Base-by-base conservation (phyloP, 2,888 invertebrate species). In the Eucera pruinosa region DNA sequence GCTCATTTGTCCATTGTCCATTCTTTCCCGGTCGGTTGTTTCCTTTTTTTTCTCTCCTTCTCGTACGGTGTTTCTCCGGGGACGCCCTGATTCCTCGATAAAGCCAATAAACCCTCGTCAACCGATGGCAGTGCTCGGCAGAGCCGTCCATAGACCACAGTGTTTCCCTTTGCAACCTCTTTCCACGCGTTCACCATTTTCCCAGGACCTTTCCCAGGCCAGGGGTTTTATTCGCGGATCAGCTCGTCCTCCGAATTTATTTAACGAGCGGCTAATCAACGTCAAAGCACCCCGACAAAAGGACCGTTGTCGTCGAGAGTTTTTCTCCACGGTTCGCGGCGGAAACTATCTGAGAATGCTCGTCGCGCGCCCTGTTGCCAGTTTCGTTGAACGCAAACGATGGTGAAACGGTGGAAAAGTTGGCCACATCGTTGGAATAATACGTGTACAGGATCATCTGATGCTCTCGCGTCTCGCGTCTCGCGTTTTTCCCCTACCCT, bases 21-120 rank as follows among this genome's bases (percentile, higher is more conserved):
- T 47, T 52, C 69, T 66, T 43, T 33, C 47, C 60, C 58, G 36
- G 23, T 45, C 50, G 47, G 50, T 43, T 25, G 30, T 20, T 30
- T 43, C 48, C 30, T 62, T 69, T 64, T 61, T 18, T 41, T 47
- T 23, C 15, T 47, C 43, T 67, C 41, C 54, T 39, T n/a, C 27
- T 13, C 11, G 7, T 33, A 18, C 13, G 36, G 45, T 41, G 62
- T 61, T 54, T 71, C 74, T 61, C 70, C 43, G 58, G 69, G 77
- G 66, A 62, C 79, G 69, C 79, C 72, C 80, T 65, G 84, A 86
- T 87, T 84, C 81, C 81, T 84, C 80, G 81, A 85, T 85, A 88
- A 88, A 89, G 87, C 88, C 89, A 89, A 89, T 89, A 89, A 90
- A 90, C 90, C 89, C 89, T 87, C 87, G 89, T 89, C 89, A 89